Evolutionary conservation across 2,797 vertebrate species (phyloP).

Genomic region (Artibeus jamaicensis): DNA sequence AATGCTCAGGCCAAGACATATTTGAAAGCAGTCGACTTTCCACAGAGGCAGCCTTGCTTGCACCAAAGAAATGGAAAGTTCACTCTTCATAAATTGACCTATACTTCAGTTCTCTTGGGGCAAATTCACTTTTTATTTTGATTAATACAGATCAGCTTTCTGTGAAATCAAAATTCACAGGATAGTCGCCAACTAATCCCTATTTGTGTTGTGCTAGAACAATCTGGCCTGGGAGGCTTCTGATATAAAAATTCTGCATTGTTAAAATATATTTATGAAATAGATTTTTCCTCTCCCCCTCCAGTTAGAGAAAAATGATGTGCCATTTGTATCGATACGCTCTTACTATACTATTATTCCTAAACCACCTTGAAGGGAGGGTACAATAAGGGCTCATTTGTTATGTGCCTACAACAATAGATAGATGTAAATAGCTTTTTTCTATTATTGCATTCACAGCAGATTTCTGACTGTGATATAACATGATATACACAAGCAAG

Average conservation of each 20-base stretch:
- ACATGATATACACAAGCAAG: conserved; percentile 39
- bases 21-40: neutral
- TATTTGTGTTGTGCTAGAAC: neutral
- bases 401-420: conserved; percentile 44
- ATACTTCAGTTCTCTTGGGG: neutral
- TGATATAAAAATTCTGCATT: conserved; percentile 16
- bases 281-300: neutral
- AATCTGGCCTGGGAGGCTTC: neutral
- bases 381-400: conserved; percentile 52
- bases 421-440: conserved; percentile 44
- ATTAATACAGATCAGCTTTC: conserved; percentile 24
- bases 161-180: conserved; percentile 6
- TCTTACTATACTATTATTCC: conserved; percentile 29
- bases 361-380: conserved; percentile 40
- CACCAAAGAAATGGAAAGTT: neutral
- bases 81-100: neutral
- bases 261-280: conserved; percentile 53
- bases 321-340: neutral
- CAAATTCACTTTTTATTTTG: neutral
- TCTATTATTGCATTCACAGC: conserved; percentile 51
- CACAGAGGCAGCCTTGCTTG: neutral
- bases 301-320: conserved; percentile 30
- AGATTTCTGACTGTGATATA: conserved; percentile 49
- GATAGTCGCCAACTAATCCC: conserved; percentile 4
- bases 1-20: neutral